These are phyloP conservation scores for Hermodice carunculata DNA, from an alignment of 2,888 invertebrate genomes.

Conservation along the genomic window DNA sequence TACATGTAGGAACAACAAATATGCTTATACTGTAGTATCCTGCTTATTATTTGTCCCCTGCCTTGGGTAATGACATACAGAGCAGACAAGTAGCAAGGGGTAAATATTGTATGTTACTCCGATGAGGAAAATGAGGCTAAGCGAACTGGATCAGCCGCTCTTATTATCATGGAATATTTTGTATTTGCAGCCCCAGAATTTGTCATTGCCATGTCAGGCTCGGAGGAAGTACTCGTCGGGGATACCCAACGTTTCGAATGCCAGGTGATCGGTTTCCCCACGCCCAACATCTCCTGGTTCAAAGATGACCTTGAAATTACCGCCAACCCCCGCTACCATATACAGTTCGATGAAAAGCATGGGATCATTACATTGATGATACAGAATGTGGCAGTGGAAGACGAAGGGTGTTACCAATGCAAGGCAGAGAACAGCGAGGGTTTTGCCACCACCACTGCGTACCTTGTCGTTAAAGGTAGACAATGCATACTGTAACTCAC, in stretches of 20 bases:
- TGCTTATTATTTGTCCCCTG: no score
- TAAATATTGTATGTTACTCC: no score
- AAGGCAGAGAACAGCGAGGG: conserved; percentile 68
- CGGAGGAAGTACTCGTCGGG: conserved; percentile 45
- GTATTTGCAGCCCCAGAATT: conserved; percentile 13
- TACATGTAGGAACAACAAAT: no score
- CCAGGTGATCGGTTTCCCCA: conserved; percentile 65
- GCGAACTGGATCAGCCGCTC: no score
- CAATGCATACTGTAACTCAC: neutral
- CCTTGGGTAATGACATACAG: no score
- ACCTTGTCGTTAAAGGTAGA: conserved; percentile 64
- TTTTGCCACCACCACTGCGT: conserved; percentile 65
- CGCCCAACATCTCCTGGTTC: conserved; percentile 66
- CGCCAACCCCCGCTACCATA: conserved; percentile 55
- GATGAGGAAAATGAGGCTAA: no score
- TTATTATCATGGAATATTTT: neutral
- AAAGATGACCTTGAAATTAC: conserved; percentile 67
- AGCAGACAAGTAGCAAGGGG: no score
- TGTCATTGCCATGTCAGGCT: conserved; percentile 12
- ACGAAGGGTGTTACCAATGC: conserved; percentile 67
- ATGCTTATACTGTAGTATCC: no score
- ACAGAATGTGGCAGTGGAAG: conserved; percentile 54
- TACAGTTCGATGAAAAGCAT: conserved; percentile 42
- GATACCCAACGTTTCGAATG: conserved; percentile 66
- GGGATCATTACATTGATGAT: conserved; percentile 63